These are phyloP conservation scores for Dione vanillae DNA, from an alignment of 2,888 invertebrate species.

Conservation along the genomic window DNA sequence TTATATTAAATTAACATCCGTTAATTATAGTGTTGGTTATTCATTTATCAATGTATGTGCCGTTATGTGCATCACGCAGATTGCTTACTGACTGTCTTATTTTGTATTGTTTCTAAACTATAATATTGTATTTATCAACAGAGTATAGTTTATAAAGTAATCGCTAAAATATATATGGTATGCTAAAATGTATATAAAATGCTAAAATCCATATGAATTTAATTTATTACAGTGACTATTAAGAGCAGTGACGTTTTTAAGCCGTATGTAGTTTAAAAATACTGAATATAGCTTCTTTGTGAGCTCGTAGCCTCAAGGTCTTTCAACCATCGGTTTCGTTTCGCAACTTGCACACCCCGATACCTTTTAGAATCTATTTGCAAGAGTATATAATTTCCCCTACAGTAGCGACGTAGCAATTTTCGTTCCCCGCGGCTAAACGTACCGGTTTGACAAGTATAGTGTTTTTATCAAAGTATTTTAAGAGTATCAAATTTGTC, in stretches of 20 bases:
- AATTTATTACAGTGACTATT: too few relatives aligned
- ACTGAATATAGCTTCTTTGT: slow-evolving; percentile 18
- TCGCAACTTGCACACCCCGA: slow-evolving; percentile 67
- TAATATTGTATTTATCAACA: too few relatives aligned
- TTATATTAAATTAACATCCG: slow-evolving; percentile 14
- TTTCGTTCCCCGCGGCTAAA: slow-evolving; percentile 67
- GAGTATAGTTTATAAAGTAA: too few relatives aligned
- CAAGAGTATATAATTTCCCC: slow-evolving; percentile 77
- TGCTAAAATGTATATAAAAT: too few relatives aligned
- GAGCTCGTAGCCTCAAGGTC: slow-evolving; percentile 63
- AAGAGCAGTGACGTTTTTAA: background rate
- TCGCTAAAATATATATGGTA: too few relatives aligned
- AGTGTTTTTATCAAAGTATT: slow-evolving; percentile 48
- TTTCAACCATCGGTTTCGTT: slow-evolving; percentile 56
- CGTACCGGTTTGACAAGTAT: slow-evolving; percentile 52
- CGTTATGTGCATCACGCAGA: slow-evolving; percentile 10
- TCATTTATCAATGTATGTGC: slow-evolving; percentile 14
- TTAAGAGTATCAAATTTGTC: slow-evolving; percentile 18
- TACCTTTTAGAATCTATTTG: slow-evolving; percentile 78
- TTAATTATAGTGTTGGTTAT: slow-evolving; percentile 5
- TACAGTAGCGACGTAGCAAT: slow-evolving; percentile 64
- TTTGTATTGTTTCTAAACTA: background rate
- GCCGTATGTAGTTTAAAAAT: background rate
- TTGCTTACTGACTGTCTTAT: background rate
- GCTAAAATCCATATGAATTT: too few relatives aligned